Evolutionary conservation across 2,113 vertebrate species (phyloP).

Genomic region (Copsychus sechellarum): DNA sequence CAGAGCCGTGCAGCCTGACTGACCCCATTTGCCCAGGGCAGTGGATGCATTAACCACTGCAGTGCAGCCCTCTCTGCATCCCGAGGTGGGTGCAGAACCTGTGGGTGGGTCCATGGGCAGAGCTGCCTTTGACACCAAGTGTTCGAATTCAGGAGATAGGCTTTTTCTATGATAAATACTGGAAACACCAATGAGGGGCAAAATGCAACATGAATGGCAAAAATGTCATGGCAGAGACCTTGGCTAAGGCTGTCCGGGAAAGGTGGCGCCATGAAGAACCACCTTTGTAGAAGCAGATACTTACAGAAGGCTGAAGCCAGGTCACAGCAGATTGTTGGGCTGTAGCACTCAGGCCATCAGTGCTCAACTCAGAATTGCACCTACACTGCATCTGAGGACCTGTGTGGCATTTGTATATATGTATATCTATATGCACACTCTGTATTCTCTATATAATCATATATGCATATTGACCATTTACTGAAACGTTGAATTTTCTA

Average conservation of each 20-base stretch:
- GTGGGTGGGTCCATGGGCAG: not conserved
- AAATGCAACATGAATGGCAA: not conserved
- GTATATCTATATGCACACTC: not conserved
- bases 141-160: not conserved
- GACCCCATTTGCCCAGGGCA: not conserved
- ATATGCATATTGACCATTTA: not conserved
- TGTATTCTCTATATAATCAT: not conserved
- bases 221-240: not conserved
- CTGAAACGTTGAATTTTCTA: not conserved
- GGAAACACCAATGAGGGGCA: not conserved
- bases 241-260: not conserved
- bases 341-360: not conserved
- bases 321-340: not conserved
- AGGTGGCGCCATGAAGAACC: not conserved
- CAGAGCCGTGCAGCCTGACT: not conserved
- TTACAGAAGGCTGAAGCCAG: not conserved
- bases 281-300: not conserved
- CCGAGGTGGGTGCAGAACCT: not conserved
- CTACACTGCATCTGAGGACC: not conserved
- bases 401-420: not conserved
- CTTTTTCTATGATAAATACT: not conserved
- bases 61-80: not conserved
- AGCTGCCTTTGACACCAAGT: not conserved
- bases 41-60: not conserved
- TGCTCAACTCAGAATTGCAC: not conserved